phyloP scores from a whole-genome alignment of 2,113 vertebrate genomes.

The Salvelinus sp. region DNA sequence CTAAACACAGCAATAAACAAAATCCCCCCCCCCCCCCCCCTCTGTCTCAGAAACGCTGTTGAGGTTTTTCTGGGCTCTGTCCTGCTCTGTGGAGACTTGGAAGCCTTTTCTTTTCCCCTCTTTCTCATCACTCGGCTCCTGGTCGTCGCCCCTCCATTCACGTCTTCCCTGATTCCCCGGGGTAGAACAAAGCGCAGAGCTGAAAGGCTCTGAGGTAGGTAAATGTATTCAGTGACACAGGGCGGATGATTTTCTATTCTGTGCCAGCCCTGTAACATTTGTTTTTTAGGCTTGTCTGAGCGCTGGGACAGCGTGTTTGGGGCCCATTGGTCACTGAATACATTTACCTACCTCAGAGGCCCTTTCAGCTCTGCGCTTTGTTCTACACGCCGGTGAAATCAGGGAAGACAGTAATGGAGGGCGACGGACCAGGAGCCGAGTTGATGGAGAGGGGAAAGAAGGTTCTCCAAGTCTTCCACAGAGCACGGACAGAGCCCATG shows the following conservation, averaged over 20 bases:
- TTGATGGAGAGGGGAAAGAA: no score
- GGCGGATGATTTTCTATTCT: constrained; percentile 99
- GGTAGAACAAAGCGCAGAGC: constrained; percentile 76
- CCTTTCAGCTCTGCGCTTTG: no score
- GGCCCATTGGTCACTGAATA: no score
- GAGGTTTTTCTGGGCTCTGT: constrained; percentile 70
- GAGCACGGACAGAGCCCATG: no score
- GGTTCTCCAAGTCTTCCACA: no score
- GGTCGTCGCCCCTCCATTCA: constrained; percentile 78
- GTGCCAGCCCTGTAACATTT: constrained; percentile 89
- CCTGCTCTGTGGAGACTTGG: constrained; percentile 86
- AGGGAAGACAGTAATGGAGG: no score
- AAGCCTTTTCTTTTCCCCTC: constrained; percentile 43
- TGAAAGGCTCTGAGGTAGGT: constrained; percentile 97
- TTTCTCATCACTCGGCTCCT: constrained; percentile 44
- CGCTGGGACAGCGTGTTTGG: constrained; percentile 87
- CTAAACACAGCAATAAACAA: constrained; percentile 73
- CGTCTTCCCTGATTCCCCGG: constrained; percentile 69
- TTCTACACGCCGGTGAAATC: no score
- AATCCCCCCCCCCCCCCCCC: constrained; percentile 57
- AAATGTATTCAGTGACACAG: constrained; percentile 98
- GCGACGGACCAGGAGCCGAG: no score
- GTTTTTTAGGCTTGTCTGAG: constrained; percentile 98
- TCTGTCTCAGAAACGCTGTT: constrained; percentile 48
- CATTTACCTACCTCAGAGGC: no score